A percentile compares a stretch with the other conserved stretches of the same genome.
Evolutionary conservation across 2,888 invertebrate species (phyloP).

Genomic region (Micoletzkya japonica): DNA sequence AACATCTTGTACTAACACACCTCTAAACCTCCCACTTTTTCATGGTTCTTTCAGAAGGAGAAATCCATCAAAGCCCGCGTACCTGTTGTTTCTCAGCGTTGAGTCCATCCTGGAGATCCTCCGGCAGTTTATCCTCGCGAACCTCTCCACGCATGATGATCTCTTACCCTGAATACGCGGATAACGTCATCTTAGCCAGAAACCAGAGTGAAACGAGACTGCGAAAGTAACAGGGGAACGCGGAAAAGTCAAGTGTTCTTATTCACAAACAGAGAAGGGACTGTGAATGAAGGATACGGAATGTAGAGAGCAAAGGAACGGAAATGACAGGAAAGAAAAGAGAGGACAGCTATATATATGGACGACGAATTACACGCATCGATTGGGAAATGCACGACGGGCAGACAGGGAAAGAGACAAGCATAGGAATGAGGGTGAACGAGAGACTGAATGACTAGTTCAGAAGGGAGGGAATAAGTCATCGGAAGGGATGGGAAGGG

Average conservation of each 20-base stretch:
- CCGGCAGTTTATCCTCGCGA: conserved; percentile 37
- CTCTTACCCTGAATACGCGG: conserved; percentile 28
- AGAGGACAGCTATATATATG: not conserved
- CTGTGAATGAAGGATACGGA: not conserved
- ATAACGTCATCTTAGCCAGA: not conserved
- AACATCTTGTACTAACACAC: no score
- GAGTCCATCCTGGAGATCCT: conserved; percentile 32
- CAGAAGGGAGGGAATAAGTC: conserved; percentile 11
- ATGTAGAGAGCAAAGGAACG: not conserved
- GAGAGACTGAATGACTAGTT: no score
- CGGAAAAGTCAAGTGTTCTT: no score
- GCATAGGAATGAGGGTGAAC: no score
- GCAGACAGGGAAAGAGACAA: conserved; percentile 1
- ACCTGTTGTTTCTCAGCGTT: conserved; percentile 61
- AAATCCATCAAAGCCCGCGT: conserved; percentile 13
- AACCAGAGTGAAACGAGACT: no score
- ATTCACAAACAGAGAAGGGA: no score
- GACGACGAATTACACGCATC: no score
- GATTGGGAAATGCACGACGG: not conserved
- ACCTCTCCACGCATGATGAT: conserved; percentile 46
- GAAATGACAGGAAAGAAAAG: not conserved
- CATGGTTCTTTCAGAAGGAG: not conserved
- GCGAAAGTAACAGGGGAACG: no score
- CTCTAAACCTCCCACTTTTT: not conserved
- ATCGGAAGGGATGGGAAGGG: not conserved